phyloP scores from a whole-genome alignment of 2,113 vertebrate genomes.

The Tamias sibiricus region DNA sequence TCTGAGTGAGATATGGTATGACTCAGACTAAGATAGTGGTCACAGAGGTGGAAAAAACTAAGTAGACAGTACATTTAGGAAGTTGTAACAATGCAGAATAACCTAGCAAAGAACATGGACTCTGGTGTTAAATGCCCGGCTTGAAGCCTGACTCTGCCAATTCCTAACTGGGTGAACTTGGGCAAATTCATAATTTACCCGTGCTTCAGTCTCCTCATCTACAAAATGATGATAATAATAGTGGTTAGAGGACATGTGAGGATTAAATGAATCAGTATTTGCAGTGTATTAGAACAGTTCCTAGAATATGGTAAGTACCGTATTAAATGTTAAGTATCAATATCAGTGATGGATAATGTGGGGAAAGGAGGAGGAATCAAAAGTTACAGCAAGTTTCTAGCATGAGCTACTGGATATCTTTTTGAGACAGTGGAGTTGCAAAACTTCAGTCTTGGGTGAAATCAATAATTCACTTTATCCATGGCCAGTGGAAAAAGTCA shows the following conservation, averaged over 20 bases:
- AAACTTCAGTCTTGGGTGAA: not conserved
- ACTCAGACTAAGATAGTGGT: not conserved
- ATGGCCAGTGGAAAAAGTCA: not conserved
- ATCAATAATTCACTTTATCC: not conserved
- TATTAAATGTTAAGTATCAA: not conserved
- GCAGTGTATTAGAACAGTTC: not conserved
- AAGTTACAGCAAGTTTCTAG: not conserved
- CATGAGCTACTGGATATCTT: not conserved
- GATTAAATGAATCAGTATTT: not conserved
- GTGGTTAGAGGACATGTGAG: not conserved
- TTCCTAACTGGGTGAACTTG: not conserved
- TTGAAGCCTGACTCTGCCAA: no score
- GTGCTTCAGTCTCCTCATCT: not conserved
- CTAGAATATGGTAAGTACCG: not conserved
- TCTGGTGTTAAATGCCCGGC: not conserved
- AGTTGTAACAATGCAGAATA: not conserved
- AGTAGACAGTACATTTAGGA: not conserved
- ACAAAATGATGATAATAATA: conserved; percentile 21
- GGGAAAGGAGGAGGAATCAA: not conserved
- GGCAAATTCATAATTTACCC: not conserved
- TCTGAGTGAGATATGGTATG: not conserved
- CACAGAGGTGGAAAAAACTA: not conserved
- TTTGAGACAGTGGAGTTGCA: not conserved
- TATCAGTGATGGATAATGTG: not conserved
- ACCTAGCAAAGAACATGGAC: not conserved